Base-by-base conservation (phyloP, 2,888 invertebrate species). In the Ferrisia virgata region DNA sequence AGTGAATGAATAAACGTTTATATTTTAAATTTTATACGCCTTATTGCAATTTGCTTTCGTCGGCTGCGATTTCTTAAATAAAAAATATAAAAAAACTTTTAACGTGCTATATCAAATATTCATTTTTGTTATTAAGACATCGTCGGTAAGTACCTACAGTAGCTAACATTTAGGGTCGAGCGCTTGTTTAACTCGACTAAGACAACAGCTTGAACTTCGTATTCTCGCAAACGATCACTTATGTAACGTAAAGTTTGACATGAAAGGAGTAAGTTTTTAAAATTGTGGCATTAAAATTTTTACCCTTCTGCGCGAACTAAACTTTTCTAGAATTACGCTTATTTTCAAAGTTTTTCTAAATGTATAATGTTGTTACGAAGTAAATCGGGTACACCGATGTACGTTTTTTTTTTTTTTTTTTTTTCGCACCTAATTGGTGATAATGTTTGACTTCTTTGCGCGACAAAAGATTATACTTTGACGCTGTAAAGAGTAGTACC, bases 71-170 rank as follows among this genome's bases (percentile, higher is more conserved):
- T 64, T n/a, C 11, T 22, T 64, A 28, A 28, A 22, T 25, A 25
- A 64, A 64, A 64, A 43, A 64, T 28, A 28, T 28, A 64, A 64
- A 64, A 47, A 64, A 64, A 64, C 58, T 64, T 64, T 64, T 64
- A 64, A 64, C 58, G 58, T 28, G 58, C 58, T 25, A 28, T 33
- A 72, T 72, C 72, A 72, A 72, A 72, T 72, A 72, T 72, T 72
- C 72, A 72, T 72, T 72, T 72, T 72, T 33, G 72, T 72, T 72
- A 72, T 72, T 72, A 72, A 72, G 72, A 72, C 72, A 72, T 72
- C 72, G 72, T 72, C 33, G n/a, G 72, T 72, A 31, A 18, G 47
- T 47, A 47, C n/a, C n/a, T n/a, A n/a, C n/a, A n/a, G n/a, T n/a
- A n/a, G n/a, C n/a, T 33, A 72, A 72, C 72, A 22, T 33, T 33